Conservation (phyloP, 2,888 invertebrate species). For the Baronia brevicornis region DNA sequence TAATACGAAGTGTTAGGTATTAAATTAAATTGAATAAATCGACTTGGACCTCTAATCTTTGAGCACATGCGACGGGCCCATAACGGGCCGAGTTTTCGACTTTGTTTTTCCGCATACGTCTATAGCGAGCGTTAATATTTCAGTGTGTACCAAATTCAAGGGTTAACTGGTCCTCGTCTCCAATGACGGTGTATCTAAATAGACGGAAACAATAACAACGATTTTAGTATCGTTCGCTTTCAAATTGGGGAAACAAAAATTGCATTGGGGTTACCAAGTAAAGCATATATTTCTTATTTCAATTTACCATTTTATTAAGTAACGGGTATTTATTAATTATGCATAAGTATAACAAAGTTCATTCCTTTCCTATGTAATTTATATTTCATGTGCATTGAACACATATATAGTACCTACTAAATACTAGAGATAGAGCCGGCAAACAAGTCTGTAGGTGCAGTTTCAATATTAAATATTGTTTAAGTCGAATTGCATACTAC, state of each 20-base stretch:
- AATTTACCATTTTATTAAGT: no score
- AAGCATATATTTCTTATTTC: no score
- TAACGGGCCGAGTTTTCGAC: slow-evolving; percentile 68
- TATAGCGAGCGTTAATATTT: slow-evolving; percentile 71
- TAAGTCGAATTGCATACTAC: no score
- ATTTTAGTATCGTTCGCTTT: slow-evolving; percentile 35
- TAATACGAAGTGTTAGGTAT: no score
- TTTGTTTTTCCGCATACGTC: slow-evolving; percentile 72
- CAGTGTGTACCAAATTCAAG: slow-evolving; percentile 67
- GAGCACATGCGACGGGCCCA: slow-evolving; percentile 64
- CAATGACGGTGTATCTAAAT: slow-evolving; percentile 38
- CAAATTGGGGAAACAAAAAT: slow-evolving; percentile 12
- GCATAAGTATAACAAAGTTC: no score
- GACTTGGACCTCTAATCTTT: slow-evolving; percentile 47
- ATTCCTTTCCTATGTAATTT: no score
- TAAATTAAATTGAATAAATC: slow-evolving; percentile 5
- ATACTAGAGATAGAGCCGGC: no score
- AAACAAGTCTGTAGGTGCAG: no score
- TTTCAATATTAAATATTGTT: no score
- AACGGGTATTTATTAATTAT: no score
- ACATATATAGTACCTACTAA: no score
- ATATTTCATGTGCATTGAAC: no score
- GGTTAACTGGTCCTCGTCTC: slow-evolving; percentile 59
- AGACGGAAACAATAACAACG: slow-evolving; percentile 41
- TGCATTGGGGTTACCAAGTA: slow-evolving; percentile 6